These are phyloP conservation scores for Hemicrepidius hirtus DNA, from an alignment of 2,888 invertebrate species.

Conservation along the genomic window DNA sequence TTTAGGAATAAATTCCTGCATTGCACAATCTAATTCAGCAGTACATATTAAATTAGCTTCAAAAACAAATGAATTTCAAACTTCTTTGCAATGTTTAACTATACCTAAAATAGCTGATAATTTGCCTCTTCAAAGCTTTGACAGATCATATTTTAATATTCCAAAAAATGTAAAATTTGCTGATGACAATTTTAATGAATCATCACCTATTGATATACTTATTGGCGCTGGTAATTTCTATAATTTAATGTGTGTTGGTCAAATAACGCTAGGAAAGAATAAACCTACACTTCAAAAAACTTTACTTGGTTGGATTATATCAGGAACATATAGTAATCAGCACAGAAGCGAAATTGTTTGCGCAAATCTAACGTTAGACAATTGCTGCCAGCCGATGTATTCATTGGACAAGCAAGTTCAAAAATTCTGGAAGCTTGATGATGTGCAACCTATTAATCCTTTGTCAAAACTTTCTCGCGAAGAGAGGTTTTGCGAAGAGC, in stretches of 20 bases:
- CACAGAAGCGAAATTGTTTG: neutral
- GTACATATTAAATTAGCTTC: slow-evolving; percentile 12
- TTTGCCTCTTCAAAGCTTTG: slow-evolving; percentile 7
- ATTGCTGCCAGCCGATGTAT: neutral
- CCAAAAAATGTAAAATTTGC: slow-evolving; percentile 13
- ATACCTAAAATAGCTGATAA: slow-evolving; percentile 27
- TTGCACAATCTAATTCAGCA: slow-evolving; percentile 6
- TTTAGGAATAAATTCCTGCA: slow-evolving; percentile 21
- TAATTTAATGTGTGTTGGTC: slow-evolving; percentile 10
- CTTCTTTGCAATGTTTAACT: slow-evolving; percentile 16
- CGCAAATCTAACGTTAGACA: neutral
- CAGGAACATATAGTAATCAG: neutral
- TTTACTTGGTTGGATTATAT: slow-evolving; percentile 3
- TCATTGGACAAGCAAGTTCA: slow-evolving; percentile 4
- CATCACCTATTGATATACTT: slow-evolving; percentile 18
- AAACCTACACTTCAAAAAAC: slow-evolving; percentile 31
- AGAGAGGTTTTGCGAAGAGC: slow-evolving; percentile 39
- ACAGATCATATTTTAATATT: slow-evolving; percentile 4
- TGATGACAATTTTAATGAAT: slow-evolving; percentile 24
- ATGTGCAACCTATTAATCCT: neutral
- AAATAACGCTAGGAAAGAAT: slow-evolving; percentile 19
- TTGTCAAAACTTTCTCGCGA: slow-evolving; percentile 14
- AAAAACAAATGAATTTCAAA: slow-evolving; percentile 29
- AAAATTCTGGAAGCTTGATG: slow-evolving; percentile 37
- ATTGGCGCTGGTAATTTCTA: slow-evolving; percentile 33